Evolutionary conservation across 1,140 invertebrate genomes (phyloP).

Genomic region (Ceratina calcarata): DNA sequence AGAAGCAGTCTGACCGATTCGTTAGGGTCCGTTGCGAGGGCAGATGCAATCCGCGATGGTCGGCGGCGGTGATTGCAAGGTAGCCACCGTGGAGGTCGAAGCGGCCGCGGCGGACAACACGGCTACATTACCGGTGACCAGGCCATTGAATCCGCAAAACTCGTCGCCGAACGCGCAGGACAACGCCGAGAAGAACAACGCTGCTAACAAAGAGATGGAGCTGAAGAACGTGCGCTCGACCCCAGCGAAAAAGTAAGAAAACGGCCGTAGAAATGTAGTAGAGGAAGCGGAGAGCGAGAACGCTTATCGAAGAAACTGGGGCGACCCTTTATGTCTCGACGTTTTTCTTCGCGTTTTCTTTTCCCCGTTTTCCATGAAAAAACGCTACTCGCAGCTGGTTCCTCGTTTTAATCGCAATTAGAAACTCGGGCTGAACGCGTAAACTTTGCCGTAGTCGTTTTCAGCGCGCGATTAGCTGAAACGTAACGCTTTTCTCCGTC

Average conservation of each 20-base stretch:
- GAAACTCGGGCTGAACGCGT: not conserved
- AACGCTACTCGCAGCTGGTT: not conserved
- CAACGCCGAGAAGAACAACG: constrained; percentile 89
- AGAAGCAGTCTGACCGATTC: constrained; percentile 44
- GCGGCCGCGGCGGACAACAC: constrained; percentile 86
- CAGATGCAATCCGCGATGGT: constrained; percentile 78
- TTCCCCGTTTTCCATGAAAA: not conserved
- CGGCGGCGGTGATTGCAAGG: constrained; percentile 89
- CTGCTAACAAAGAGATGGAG: constrained; percentile 92
- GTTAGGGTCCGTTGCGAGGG: constrained; percentile 46
- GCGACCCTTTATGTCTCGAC: not conserved
- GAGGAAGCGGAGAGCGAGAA: constrained; percentile 2
- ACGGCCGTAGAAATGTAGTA: constrained; percentile 12
- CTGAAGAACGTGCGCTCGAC: constrained; percentile 90
- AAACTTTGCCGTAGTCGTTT: not conserved
- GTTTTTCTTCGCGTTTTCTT: not conserved
- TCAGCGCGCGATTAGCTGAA: constrained; percentile 23
- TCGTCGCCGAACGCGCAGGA: constrained; percentile 83
- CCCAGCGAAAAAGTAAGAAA: constrained; percentile 87
- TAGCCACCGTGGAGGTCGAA: constrained; percentile 91
- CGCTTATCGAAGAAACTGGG: not conserved
- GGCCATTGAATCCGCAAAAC: constrained; percentile 83
- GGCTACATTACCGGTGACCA: constrained; percentile 89
- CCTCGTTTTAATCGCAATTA: constrained; percentile 3
- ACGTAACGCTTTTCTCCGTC: constrained; percentile 24